These are phyloP conservation scores for Ptyas mucosa DNA, from an alignment of 2,113 vertebrate genomes.

Conservation along the genomic window DNA sequence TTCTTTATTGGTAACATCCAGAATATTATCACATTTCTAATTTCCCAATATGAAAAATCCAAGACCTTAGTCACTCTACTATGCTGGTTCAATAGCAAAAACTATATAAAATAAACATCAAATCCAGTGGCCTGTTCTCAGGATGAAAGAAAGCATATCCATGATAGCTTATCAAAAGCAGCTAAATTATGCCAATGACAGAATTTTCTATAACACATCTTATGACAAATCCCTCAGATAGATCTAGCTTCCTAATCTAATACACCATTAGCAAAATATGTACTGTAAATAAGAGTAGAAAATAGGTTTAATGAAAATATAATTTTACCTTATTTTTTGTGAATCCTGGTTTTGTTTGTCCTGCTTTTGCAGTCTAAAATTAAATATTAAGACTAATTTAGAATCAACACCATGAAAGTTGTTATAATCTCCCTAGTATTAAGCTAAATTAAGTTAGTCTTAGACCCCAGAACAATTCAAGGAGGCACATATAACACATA, in stretches of 20 bases:
- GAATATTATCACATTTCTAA: not conserved
- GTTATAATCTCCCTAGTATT: not conserved
- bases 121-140: not conserved
- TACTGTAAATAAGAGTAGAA: not conserved
- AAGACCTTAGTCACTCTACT: not conserved
- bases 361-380: conserved; percentile 69
- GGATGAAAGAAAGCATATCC: not conserved
- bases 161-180: not conserved
- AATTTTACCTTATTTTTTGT: conserved; percentile 83
- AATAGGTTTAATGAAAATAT: not conserved
- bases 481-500: not conserved
- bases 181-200: not conserved
- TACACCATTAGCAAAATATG: not conserved
- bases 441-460: not conserved
- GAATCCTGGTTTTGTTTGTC: conserved; percentile 68
- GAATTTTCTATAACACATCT: not conserved
- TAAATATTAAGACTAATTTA: conserved; percentile 20
- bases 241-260: not conserved
- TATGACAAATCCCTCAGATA: not conserved
- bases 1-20: not conserved
- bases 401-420: not conserved
- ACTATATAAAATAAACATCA: not conserved
- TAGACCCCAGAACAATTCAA: not conserved
- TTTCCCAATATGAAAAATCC: not conserved
- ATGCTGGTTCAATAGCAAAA: not conserved